Percentiles rank a stretch among this genome's conserved stretches.
These are phyloP conservation scores for Pachydiplax longipennis DNA, from an alignment of 2,888 invertebrate species.

Conservation along the genomic window DNA sequence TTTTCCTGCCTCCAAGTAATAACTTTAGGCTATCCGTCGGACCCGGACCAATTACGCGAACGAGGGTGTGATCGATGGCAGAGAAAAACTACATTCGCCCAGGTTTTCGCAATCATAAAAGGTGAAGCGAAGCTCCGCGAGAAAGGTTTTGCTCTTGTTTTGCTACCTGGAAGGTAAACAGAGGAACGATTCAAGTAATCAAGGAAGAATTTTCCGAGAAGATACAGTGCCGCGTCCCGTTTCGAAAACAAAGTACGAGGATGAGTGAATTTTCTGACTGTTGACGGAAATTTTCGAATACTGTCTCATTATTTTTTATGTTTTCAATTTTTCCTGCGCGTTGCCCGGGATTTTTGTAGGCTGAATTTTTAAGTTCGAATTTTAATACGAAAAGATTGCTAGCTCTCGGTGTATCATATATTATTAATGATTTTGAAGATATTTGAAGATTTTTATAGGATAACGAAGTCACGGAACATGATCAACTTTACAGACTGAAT, in stretches of 20 bases:
- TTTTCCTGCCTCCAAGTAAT: neutral
- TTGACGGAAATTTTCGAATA: neutral
- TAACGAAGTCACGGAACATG: too few species aligned
- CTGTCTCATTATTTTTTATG: neutral
- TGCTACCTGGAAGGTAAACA: neutral
- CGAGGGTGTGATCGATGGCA: neutral
- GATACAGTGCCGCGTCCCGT: neutral
- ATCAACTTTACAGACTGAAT: too few species aligned
- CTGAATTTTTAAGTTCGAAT: too few species aligned
- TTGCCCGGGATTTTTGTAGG: too few species aligned
- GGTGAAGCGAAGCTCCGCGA: too few species aligned
- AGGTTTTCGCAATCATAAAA: neutral
- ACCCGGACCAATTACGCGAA: neutral
- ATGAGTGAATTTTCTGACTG: neutral
- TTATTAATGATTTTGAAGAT: too few species aligned
- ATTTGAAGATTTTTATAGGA: too few species aligned
- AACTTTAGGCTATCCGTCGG: neutral
- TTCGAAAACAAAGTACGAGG: neutral
- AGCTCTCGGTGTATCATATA: too few species aligned
- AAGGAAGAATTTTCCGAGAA: neutral
- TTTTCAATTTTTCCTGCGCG: too few species aligned
- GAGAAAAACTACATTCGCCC: neutral
- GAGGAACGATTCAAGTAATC: neutral
- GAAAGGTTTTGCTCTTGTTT: too few species aligned
- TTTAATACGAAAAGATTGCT: too few species aligned